A percentile compares a stretch with the other conserved stretches of the same genome.
Evolutionary conservation across 2,797 vertebrate species (phyloP).

Genomic region (Rhinatrema bivittatum): DNA sequence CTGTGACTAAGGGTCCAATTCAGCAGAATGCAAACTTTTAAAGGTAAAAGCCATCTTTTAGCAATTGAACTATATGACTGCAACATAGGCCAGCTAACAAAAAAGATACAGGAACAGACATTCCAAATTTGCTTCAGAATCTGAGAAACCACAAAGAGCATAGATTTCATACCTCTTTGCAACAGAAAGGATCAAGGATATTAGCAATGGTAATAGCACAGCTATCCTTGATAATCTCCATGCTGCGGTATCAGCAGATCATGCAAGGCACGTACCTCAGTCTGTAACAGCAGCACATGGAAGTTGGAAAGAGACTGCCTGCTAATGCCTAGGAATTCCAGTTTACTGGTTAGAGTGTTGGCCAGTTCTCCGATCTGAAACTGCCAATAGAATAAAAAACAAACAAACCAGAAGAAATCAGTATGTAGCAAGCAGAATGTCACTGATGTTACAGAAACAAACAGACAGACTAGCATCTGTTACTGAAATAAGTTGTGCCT

Average conservation of each 20-base stretch:
- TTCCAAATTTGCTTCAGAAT: too few species aligned
- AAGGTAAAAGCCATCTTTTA: too few species aligned
- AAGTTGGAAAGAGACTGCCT: slow-evolving; percentile 96
- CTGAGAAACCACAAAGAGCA: too few species aligned
- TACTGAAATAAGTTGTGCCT: too few species aligned
- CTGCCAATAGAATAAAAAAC: slow-evolving; percentile 43
- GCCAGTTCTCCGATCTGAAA: slow-evolving; percentile 98
- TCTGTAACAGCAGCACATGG: slow-evolving; percentile 93
- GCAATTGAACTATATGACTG: too few species aligned
- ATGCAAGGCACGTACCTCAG: slow-evolving; percentile 80
- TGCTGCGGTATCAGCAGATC: too few species aligned
- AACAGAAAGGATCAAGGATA: slow-evolving; percentile 3
- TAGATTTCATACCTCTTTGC: background rate
- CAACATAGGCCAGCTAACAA: too few species aligned
- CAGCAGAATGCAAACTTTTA: too few species aligned
- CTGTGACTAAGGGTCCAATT: too few species aligned
- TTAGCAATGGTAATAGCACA: too few species aligned
- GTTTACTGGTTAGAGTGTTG: slow-evolving; percentile 93
- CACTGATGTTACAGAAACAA: background rate
- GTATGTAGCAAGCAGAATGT: background rate
- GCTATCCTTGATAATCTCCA: too few species aligned
- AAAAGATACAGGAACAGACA: too few species aligned
- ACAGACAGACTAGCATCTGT: background rate
- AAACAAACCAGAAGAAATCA: background rate
- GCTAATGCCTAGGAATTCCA: slow-evolving; percentile 96